Evolutionary conservation across 2,888 invertebrate genomes (phyloP).

Genomic region (Galerucella pusilla): DNA sequence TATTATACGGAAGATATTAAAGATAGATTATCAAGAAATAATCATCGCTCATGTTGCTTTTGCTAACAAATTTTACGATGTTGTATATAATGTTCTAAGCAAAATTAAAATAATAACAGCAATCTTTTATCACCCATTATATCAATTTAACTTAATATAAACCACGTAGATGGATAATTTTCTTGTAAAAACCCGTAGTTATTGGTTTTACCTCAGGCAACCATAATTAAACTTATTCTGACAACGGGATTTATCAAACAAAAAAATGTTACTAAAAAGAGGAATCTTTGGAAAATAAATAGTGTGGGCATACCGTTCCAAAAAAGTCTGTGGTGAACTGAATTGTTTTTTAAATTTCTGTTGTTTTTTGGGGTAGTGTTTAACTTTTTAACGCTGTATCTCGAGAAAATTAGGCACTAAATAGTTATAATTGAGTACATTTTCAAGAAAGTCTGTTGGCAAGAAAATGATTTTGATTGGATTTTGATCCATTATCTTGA

Average conservation of each 20-base stretch:
- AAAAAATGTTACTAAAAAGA: not conserved
- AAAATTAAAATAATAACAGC: constrained; percentile 3
- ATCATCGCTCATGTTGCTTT: too few species aligned
- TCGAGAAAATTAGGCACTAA: too few species aligned
- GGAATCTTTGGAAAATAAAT: not conserved
- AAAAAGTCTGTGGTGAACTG: too few species aligned
- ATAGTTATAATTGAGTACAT: too few species aligned
- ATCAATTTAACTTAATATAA: constrained; percentile 3
- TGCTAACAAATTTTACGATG: too few species aligned
- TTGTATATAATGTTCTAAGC: not conserved
- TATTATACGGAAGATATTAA: too few species aligned
- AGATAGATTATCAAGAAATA: too few species aligned
- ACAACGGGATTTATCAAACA: not conserved
- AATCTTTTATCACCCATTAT: constrained; percentile 2
- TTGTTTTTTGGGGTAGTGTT: not conserved
- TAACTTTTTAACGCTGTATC: too few species aligned
- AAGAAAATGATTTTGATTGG: too few species aligned
- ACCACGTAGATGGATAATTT: constrained; percentile 1
- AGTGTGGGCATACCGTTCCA: not conserved
- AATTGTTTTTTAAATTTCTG: too few species aligned
- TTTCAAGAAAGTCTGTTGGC: too few species aligned
- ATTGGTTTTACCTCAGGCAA: not conserved
- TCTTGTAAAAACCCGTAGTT: constrained; percentile 1
- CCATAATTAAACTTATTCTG: not conserved
- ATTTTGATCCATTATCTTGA: too few species aligned